Base-by-base conservation (phyloP, 2,888 invertebrate genomes). In the Aleiodes alternator region DNA sequence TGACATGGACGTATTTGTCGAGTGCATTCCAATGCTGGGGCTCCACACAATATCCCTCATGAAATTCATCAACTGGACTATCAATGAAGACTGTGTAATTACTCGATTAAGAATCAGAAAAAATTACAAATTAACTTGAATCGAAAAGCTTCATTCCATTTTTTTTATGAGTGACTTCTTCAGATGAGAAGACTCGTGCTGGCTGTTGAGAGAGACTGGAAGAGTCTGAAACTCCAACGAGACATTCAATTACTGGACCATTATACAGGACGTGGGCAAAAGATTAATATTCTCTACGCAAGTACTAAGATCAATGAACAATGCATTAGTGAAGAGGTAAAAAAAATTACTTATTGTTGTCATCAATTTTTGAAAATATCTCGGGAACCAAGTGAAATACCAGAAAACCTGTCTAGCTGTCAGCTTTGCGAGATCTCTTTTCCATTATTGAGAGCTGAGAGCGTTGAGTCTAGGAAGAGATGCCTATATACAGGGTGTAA, bases 1-100 rank as follows among this genome's bases (percentile, higher is more conserved):
- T 9, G 64, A 78, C 56, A 59, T 78, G 9, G 75, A 77, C 4
- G 48, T 50, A 48, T 75, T 78, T 70, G 71, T 78, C 14, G 76
- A 71, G n/a, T 78, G 78, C 64, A 77, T 78, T 38, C 77, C 77
- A 14, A 76, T 77, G 9, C 69, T 78, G 68, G 77, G 73, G 16
- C 70, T 75, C 9, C 79, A 79, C 29, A 29, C 74, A 8, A 72
- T 74, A 6, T 76, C 76, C 8, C 43, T 78, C 29, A 50, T 77
- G 23, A 77, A 77, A 16, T 72, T 74, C 2, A 59, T 69, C 4
- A 78, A 78, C 48, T 73, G 73, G 23, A 59, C 73, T 9, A 56
- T 64, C 56, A 76, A 76, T 69, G 38, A 72, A 29, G 50, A 68
- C 16, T 56, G 73, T 68, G 78, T 78, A 76, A 64, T 64, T 43